phyloP scores from a whole-genome alignment of 2,888 invertebrate species.

The Hirtodrosophila duncani region DNA sequence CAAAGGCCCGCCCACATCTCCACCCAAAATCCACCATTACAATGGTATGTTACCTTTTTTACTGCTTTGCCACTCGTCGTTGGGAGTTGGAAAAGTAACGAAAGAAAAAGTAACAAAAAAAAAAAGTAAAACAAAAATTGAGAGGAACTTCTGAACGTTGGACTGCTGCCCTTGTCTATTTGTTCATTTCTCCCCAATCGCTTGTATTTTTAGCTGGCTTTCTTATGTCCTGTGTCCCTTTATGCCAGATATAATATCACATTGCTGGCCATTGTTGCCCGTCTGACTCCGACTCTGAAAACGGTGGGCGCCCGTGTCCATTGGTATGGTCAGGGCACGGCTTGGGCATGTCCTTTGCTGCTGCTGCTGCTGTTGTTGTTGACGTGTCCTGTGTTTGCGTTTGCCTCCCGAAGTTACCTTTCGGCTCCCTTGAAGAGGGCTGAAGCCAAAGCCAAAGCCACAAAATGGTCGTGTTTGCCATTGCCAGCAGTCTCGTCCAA shows the following conservation, averaged over 20 bases:
- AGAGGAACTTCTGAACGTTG: constrained; percentile 28
- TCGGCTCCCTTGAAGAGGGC: constrained; percentile 42
- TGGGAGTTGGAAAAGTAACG: not conserved
- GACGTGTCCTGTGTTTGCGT: constrained; percentile 49
- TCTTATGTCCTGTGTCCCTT: constrained; percentile 69
- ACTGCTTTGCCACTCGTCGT: not conserved
- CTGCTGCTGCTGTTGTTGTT: not conserved
- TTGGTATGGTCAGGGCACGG: constrained; percentile 25
- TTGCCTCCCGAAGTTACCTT: constrained; percentile 64
- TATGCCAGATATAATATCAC: constrained; percentile 71
- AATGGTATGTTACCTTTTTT: constrained; percentile 10
- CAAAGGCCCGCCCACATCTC: constrained; percentile 27
- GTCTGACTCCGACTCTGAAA: not conserved
- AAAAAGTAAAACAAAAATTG: constrained; percentile 1
- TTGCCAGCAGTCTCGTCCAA: constrained; percentile 32
- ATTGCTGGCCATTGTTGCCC: constrained; percentile 52
- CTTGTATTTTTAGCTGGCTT: constrained; percentile 68
- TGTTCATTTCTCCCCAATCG: constrained; percentile 53
- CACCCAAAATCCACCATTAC: constrained; percentile 15
- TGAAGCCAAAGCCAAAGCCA: no score
- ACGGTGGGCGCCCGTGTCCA: constrained; percentile 1
- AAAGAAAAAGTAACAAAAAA: not conserved
- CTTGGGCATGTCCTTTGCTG: constrained; percentile 21
- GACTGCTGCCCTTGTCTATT: constrained; percentile 41
- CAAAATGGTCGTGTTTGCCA: constrained; percentile 71